Conservation (phyloP, 1,140 invertebrate genomes). For the Zaprionus nigranus region DNA sequence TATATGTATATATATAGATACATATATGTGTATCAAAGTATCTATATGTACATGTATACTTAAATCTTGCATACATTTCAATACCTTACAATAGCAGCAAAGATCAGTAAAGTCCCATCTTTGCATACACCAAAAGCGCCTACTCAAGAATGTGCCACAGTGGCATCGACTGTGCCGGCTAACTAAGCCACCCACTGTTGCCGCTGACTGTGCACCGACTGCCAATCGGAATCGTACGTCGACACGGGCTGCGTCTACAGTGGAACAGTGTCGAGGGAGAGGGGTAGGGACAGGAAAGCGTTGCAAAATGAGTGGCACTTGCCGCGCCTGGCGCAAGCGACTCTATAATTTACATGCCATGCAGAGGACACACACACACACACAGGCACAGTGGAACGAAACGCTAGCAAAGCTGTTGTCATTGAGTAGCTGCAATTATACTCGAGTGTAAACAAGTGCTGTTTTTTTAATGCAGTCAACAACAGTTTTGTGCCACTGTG, state of each 20-base stretch:
- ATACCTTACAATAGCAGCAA: too few relatives aligned
- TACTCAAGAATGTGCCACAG: too few relatives aligned
- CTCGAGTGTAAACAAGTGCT: too few relatives aligned
- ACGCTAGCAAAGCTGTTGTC: not conserved
- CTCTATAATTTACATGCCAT: conserved; percentile 45
- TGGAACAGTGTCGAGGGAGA: not conserved
- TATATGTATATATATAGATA: too few relatives aligned
- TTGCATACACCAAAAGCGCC: too few relatives aligned
- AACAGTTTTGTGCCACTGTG: conserved; percentile 13
- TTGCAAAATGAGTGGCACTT: conserved; percentile 49
- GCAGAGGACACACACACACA: conserved; percentile 4
- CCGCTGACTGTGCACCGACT: not conserved
- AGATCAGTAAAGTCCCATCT: too few relatives aligned
- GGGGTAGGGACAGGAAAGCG: not conserved
- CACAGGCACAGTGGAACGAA: conserved; percentile 16
- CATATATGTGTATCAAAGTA: too few relatives aligned
- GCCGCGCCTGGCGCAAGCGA: conserved; percentile 36
- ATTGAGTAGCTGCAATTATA: too few relatives aligned
- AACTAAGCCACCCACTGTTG: not conserved
- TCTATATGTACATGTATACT: too few relatives aligned
- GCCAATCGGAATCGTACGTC: not conserved
- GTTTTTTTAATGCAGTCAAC: not conserved
- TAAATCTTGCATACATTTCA: too few relatives aligned
- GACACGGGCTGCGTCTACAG: not conserved
- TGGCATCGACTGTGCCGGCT: too few relatives aligned